Base-by-base conservation (phyloP, 2,888 invertebrate species). In the Machimus rusticus region DNA sequence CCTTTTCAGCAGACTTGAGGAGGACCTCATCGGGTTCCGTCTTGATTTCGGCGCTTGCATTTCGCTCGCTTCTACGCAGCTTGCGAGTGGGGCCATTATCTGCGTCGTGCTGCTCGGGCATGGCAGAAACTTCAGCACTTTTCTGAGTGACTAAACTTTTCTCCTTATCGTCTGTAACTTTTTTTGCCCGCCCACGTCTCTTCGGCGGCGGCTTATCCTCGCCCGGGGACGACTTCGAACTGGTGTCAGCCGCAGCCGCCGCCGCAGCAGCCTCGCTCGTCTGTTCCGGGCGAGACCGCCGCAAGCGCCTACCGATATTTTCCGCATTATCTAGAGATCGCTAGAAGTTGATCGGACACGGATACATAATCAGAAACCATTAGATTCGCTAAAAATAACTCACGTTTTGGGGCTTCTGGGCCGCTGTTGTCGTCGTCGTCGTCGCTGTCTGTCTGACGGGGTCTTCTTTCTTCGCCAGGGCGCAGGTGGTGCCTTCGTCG, bases 121-220 rank as follows among this genome's bases (percentile, higher is more conserved):
- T 66, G 12, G 16, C 31, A 28, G 51, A 46, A 82, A 23, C 74
- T 81, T 76, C 74, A 16, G 14, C 34, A 43, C 43, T 74, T 23
- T 86, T 34, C 23, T 46, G 46, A 19, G 19, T 34, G 23, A 55
- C 19, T 85, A 57, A 31, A 14, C 23, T 34, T 28, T 51, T 86
- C 74, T 86, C 23, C 87, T 87, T 82, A 39, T 55, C 82, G 51
- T 87, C 87, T n/a, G 66, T 66, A 3, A 87, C 39, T 88, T 90
- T 91, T 85, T 90, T 90, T 8, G 90, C 90, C 81, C 91, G 89
- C 1, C 91, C 91, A 28, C 91, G 89, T 79, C 91, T 89, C 87
- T 89, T 89, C 0, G 66, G 66, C 87, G 88, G 84, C 86, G 89
- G 87, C 86, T 89, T 87, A 86, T 86, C 88, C 87, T 88, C 79